These are phyloP conservation scores for Tridacna gigas DNA, from an alignment of 2,888 invertebrate species.

Conservation along the genomic window DNA sequence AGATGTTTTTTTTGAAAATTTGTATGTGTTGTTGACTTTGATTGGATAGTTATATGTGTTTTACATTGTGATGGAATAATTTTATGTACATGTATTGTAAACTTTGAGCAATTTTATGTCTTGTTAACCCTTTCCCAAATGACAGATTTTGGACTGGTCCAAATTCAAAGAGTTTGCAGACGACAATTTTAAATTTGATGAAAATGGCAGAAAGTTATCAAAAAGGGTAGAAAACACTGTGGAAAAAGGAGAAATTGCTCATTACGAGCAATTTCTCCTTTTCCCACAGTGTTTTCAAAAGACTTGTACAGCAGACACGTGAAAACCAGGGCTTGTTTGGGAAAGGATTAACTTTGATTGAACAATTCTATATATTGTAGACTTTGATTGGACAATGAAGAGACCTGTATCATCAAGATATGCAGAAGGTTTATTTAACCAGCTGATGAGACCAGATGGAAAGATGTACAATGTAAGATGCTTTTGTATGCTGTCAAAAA, in stretches of 20 bases:
- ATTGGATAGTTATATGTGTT: constrained; percentile 77
- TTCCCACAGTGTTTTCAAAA: too few relatives aligned
- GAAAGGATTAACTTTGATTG: not conserved
- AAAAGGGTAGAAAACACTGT: too few relatives aligned
- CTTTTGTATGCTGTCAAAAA: too few relatives aligned
- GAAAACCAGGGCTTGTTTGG: too few relatives aligned
- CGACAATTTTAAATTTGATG: too few relatives aligned
- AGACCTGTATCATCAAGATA: constrained; percentile 82
- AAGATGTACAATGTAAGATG: constrained; percentile 83
- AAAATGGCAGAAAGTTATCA: too few relatives aligned
- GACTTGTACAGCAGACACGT: too few relatives aligned
- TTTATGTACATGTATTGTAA: constrained; percentile 83
- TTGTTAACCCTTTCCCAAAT: too few relatives aligned
- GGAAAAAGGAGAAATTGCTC: too few relatives aligned
- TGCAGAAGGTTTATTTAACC: constrained; percentile 79
- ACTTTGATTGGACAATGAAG: constrained; percentile 79
- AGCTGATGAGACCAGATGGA: constrained; percentile 80
- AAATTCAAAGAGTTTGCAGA: too few relatives aligned
- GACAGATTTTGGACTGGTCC: too few relatives aligned
- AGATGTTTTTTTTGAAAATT: not conserved
- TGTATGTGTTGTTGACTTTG: constrained; percentile 76
- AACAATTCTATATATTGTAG: constrained; percentile 65
- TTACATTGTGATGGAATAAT: constrained; percentile 81
- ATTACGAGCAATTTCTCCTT: too few relatives aligned
- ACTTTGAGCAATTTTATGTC: constrained; percentile 37